Conservation (phyloP, 2,888 invertebrate genomes). For the Leptura quadrifasciata region DNA sequence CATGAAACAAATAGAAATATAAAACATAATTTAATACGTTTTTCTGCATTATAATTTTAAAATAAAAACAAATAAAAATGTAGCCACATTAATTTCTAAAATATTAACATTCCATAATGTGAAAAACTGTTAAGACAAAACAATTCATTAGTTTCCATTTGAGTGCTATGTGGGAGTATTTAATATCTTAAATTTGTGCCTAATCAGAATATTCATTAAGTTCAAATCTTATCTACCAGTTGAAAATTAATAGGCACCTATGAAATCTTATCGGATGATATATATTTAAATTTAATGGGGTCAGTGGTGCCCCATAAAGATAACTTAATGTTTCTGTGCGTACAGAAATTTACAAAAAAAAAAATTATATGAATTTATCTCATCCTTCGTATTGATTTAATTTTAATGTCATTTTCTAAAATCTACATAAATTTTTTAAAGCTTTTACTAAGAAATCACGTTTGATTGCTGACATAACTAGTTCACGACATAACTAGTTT, state of each 20-base stretch:
- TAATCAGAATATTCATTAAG: not conserved
- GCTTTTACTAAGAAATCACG: too few relatives aligned
- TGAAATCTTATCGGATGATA: slow-evolving; percentile 11
- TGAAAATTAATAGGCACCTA: slow-evolving; percentile 29
- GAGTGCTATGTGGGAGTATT: not conserved
- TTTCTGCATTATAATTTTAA: not conserved
- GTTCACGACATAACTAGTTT: too few relatives aligned
- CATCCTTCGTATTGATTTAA: not conserved
- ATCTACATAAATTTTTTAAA: too few relatives aligned
- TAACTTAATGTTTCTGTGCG: slow-evolving; percentile 5
- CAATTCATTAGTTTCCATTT: not conserved
- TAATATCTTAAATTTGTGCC: not conserved
- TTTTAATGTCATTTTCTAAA: too few relatives aligned
- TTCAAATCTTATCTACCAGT: not conserved
- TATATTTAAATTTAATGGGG: not conserved
- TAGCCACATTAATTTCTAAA: too few relatives aligned
- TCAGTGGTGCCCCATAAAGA: not conserved
- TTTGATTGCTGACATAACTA: too few relatives aligned
- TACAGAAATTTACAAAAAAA: not conserved
- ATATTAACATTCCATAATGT: not conserved
- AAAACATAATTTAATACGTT: not conserved
- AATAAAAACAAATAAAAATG: too few relatives aligned
- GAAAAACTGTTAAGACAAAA: not conserved
- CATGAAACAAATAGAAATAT: not conserved
- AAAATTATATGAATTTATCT: not conserved